Conservation (phyloP, 2,888 invertebrate species). For the Polietes domitor region DNA sequence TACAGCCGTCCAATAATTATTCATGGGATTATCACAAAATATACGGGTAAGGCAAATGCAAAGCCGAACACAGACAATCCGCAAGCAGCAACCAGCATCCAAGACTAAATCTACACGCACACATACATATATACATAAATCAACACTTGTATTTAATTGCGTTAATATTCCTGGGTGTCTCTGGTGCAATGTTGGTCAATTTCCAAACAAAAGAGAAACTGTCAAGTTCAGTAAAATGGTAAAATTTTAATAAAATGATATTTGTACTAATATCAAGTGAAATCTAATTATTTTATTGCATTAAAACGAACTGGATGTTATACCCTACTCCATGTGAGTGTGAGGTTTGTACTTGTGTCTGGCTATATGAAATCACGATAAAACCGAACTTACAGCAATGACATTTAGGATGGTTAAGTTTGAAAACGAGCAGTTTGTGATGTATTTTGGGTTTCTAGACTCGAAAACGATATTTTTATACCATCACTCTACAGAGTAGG, state of each 20-base stretch:
- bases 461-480: too few relatives aligned
- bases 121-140: too few relatives aligned
- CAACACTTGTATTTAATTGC: conserved; percentile 13
- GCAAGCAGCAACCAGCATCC: neutral
- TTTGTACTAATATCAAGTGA: neutral
- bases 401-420: too few relatives aligned
- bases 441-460: too few relatives aligned
- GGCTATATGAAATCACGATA: too few relatives aligned
- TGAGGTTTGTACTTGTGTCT: too few relatives aligned
- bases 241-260: conserved; percentile 16
- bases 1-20: conserved; percentile 68
- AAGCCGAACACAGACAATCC: neutral
- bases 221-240: conserved; percentile 1
- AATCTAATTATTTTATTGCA: neutral
- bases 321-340: too few relatives aligned
- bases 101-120: neutral
- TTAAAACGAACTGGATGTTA: neutral
- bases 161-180: conserved; percentile 4
- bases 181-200: neutral
- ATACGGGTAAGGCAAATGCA: conserved; percentile 6
- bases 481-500: too few relatives aligned
- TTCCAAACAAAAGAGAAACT: neutral
- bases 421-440: too few relatives aligned
- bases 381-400: too few relatives aligned
- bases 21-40: conserved; percentile 55